Conservation (phyloP, 2,888 invertebrate species). For the Strigamia maritima region DNA sequence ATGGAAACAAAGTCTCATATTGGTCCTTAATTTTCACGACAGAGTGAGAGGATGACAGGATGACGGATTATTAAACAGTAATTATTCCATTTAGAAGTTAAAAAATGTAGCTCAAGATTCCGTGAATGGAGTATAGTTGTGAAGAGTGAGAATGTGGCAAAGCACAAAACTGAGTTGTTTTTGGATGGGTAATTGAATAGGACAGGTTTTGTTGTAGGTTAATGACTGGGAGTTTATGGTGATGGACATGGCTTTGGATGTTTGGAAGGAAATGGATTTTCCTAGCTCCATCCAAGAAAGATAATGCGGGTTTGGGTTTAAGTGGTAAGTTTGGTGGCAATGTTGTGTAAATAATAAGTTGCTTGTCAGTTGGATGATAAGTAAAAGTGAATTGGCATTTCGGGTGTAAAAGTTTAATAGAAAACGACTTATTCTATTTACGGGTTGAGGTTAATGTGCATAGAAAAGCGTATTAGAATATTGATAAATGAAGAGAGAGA, state of each 20-base stretch:
- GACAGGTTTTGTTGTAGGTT: neutral
- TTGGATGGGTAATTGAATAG: neutral
- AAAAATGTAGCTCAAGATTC: too few species aligned
- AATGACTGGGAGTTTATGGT: neutral
- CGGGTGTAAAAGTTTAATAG: too few species aligned
- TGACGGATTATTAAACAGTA: too few species aligned
- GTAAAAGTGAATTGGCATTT: neutral
- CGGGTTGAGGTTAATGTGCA: too few species aligned
- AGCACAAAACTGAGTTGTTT: neutral
- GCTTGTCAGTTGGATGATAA: neutral
- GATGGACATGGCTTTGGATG: neutral
- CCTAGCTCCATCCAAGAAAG: neutral
- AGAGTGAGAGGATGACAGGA: too few species aligned
- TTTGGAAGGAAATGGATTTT: neutral
- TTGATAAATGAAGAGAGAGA: too few species aligned
- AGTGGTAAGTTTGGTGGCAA: neutral
- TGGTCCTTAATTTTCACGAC: too few species aligned
- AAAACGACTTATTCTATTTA: too few species aligned
- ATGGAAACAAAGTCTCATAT: too few species aligned
- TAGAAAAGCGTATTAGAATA: too few species aligned
- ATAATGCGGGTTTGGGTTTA: neutral
- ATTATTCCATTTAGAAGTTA: too few species aligned
- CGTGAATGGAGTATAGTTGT: too few species aligned
- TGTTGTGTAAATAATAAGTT: neutral
- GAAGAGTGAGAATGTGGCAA: neutral